phyloP scores from a whole-genome alignment of 2,888 invertebrate species.

The Stenotaenia linearis region DNA sequence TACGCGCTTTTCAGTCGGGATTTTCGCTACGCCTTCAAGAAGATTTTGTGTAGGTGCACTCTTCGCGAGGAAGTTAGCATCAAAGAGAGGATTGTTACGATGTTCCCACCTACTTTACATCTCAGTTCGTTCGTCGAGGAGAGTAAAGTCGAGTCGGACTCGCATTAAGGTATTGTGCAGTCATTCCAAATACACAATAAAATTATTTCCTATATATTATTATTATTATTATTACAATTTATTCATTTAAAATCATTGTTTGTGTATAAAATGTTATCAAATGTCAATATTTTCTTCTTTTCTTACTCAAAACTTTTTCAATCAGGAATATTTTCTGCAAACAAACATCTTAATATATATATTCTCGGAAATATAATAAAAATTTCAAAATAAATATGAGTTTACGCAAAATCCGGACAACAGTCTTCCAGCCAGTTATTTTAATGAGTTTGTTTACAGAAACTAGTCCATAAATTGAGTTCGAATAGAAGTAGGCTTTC shows the following conservation, averaged over 20 bases:
- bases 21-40: slow-evolving; percentile 89
- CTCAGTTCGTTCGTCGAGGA: slow-evolving; percentile 42
- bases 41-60: slow-evolving; percentile 74
- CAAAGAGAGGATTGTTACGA: slow-evolving; percentile 35
- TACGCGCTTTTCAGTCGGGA: slow-evolving; percentile 93
- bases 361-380: neutral
- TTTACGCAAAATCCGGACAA: neutral
- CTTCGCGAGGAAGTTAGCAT: slow-evolving; percentile 34
- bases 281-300: neutral
- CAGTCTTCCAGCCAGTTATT: slow-evolving; percentile 17
- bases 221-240: too few species aligned
- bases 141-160: slow-evolving; percentile 41
- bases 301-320: neutral
- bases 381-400: neutral
- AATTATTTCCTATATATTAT: too few species aligned
- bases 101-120: slow-evolving; percentile 39
- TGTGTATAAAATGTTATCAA: neutral
- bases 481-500: slow-evolving; percentile 1
- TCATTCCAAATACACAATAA: neutral
- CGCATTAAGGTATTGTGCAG: slow-evolving; percentile 35
- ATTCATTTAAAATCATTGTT: too few species aligned
- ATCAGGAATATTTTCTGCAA: neutral
- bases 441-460: slow-evolving; percentile 23
- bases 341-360: neutral
- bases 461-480: slow-evolving; percentile 17